A percentile compares a stretch with the other conserved stretches of the same genome.
phyloP scores from a whole-genome alignment of 2,113 vertebrate genomes.

The Pteropus alecto region DNA sequence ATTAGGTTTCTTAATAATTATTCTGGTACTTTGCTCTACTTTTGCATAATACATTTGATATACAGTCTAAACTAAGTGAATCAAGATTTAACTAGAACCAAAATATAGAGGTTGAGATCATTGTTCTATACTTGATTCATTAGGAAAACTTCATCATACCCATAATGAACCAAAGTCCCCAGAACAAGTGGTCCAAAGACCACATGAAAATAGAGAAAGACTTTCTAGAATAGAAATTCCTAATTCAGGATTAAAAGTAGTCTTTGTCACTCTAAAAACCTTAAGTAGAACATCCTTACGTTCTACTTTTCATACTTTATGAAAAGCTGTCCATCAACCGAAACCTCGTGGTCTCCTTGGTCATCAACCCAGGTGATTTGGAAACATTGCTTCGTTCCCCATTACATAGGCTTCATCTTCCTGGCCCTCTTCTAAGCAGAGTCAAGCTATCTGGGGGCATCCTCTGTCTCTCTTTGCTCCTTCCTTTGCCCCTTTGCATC shows the following conservation, averaged over 20 bases:
- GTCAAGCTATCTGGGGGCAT: neutral
- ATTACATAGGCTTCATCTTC: neutral
- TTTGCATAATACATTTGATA: neutral
- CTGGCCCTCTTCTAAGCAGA: neutral
- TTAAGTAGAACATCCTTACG: neutral
- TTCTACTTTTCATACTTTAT: too few relatives aligned
- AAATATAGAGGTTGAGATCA: neutral
- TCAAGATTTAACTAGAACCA: neutral
- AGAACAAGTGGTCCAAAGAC: neutral
- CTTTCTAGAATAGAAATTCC: neutral
- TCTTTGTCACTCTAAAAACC: neutral
- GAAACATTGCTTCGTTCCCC: neutral
- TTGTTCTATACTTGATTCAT: neutral
- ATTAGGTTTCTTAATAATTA: slow-evolving; percentile 21
- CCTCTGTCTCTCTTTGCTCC: neutral
- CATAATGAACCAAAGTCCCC: neutral
- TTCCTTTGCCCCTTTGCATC: neutral
- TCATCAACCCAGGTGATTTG: neutral
- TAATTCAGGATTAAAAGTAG: neutral
- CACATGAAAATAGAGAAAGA: neutral
- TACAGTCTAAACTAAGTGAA: neutral
- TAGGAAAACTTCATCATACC: slow-evolving; percentile 4
- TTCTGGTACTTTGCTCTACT: neutral
- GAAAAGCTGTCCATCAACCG: neutral
- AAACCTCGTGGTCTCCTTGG: neutral